These are phyloP conservation scores for Calidris pugnax DNA, from an alignment of 2,113 vertebrate genomes.

Conservation along the genomic window DNA sequence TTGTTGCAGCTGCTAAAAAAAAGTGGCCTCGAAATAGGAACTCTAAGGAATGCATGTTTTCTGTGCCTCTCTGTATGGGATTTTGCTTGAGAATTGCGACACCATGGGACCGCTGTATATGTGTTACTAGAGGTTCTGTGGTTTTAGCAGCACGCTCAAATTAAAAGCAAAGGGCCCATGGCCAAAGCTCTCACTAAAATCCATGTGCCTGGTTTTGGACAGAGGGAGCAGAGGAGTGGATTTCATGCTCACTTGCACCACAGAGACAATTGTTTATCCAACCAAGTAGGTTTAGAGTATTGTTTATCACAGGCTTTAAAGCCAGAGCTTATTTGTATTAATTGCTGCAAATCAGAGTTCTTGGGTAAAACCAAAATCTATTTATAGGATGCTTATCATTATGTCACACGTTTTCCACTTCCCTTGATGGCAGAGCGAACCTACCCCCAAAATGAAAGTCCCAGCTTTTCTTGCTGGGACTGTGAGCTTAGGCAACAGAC, in stretches of 20 bases:
- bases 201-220: neutral
- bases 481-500: neutral
- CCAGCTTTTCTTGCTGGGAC: neutral
- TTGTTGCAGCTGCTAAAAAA: neutral
- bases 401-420: neutral
- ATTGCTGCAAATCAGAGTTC: neutral
- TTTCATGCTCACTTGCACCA: neutral
- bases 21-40: neutral
- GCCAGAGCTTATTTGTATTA: neutral
- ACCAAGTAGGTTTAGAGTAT: neutral
- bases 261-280: neutral
- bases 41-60: neutral
- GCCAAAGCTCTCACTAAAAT: neutral
- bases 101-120: accelerated
- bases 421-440: neutral
- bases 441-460: neutral
- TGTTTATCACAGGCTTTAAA: neutral
- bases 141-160: neutral
- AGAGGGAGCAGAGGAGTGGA: neutral
- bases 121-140: neutral
- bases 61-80: neutral
- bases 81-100: neutral
- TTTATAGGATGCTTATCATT: slow-evolving; percentile 2
- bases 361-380: neutral
- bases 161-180: neutral